Conservation (phyloP, 1,140 invertebrate genomes). For the Philopotamus ludificatus region DNA sequence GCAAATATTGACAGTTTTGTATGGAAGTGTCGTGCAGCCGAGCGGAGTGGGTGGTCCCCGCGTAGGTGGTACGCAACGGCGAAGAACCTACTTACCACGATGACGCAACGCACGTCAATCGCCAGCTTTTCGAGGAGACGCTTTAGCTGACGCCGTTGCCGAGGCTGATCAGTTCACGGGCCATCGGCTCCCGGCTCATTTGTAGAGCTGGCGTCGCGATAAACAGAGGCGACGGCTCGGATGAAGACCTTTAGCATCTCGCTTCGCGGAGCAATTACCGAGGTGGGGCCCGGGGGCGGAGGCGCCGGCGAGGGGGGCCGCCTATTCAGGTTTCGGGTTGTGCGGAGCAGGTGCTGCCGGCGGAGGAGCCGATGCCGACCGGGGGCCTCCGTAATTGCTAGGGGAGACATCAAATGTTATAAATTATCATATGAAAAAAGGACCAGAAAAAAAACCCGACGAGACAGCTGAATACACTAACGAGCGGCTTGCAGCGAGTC, state of each 20-base stretch:
- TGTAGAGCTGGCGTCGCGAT: too few relatives aligned
- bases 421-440: conserved; percentile 8
- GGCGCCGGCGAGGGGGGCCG: conserved; percentile 6
- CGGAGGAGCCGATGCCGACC: neutral
- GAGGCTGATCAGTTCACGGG: too few relatives aligned
- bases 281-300: conserved; percentile 8
- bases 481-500: neutral
- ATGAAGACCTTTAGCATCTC: neutral
- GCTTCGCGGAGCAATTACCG: conserved; percentile 1
- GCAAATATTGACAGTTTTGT: conserved; percentile 12
- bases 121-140: too few relatives aligned
- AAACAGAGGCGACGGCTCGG: too few relatives aligned
- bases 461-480: conserved; percentile 19
- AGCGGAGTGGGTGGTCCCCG: conserved; percentile 11
- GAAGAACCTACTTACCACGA: too few relatives aligned
- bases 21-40: conserved; percentile 2
- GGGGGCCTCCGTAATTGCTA: conserved; percentile 15
- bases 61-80: neutral
- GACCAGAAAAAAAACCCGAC: neutral
- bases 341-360: conserved; percentile 7
- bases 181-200: too few relatives aligned
- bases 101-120: neutral
- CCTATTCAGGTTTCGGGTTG: conserved; percentile 4
- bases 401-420: conserved; percentile 16
- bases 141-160: too few relatives aligned